These are phyloP conservation scores for Monopterus albus DNA, from an alignment of 2,113 vertebrate species.

Conservation along the genomic window DNA sequence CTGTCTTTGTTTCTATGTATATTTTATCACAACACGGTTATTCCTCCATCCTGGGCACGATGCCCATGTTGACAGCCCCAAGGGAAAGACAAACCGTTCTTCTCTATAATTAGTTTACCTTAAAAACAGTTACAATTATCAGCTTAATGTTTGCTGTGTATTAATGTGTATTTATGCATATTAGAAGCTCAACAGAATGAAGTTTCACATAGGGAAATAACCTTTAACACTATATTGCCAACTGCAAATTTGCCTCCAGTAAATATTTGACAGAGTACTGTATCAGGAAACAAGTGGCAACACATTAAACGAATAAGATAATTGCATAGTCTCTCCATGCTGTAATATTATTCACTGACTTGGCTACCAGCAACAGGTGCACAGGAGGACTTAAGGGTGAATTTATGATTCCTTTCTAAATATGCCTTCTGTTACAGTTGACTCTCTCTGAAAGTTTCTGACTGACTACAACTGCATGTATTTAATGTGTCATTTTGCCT, in stretches of 20 bases:
- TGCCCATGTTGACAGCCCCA: not conserved
- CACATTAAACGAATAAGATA: not conserved
- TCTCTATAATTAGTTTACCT: not conserved
- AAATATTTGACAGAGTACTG: not conserved
- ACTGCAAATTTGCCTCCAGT: not conserved
- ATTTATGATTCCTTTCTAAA: not conserved
- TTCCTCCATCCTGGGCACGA: not conserved
- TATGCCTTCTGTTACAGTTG: not conserved
- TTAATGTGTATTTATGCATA: not conserved
- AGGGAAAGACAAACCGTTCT: not conserved
- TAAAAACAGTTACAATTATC: not conserved
- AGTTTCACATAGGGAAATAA: not conserved
- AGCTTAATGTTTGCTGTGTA: not conserved
- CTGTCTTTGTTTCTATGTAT: no score
- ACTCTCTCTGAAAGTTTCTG: not conserved
- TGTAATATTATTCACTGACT: conserved; percentile 37
- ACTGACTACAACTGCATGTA: not conserved
- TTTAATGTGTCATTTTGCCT: not conserved
- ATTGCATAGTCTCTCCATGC: conserved; percentile 1
- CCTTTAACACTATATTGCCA: not conserved
- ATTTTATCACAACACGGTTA: no score
- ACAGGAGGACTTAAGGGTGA: not conserved
- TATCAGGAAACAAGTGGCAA: conserved; percentile 3
- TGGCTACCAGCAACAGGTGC: not conserved
- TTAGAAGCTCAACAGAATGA: not conserved